Evolutionary conservation across 2,797 vertebrate genomes (phyloP).

Genomic region (Halcyon leucocephala): DNA sequence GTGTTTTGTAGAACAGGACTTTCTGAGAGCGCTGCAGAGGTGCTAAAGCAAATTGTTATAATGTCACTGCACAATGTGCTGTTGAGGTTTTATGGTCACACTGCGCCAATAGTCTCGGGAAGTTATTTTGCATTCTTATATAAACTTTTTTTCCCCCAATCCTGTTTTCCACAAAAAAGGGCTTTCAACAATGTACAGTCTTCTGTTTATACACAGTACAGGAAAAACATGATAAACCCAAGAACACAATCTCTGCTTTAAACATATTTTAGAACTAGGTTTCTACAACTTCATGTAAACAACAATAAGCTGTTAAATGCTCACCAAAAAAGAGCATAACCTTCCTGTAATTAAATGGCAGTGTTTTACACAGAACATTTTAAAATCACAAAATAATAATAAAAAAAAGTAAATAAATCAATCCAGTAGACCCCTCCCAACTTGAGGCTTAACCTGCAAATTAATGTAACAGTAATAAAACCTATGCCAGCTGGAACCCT

Average conservation of each 20-base stretch:
- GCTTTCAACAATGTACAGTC: constrained; percentile 68
- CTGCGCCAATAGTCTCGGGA: constrained; percentile 59
- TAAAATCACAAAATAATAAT: constrained; percentile 47
- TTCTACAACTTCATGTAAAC: constrained; percentile 62
- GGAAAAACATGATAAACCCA: constrained; percentile 75
- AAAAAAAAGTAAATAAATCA: constrained; percentile 71
- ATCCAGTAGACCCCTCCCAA: constrained; percentile 67
- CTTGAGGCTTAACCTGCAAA: constrained; percentile 71
- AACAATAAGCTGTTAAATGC: constrained; percentile 64
- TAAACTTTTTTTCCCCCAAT: constrained; percentile 19
- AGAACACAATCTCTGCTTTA: constrained; percentile 56
- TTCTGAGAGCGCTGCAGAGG: constrained; percentile 14
- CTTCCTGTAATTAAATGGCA: constrained; percentile 77
- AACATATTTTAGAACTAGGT: constrained; percentile 60
- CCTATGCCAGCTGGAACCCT: constrained; percentile 67
- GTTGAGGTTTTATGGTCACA: constrained; percentile 67
- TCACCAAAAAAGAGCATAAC: constrained; percentile 34
- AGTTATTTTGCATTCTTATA: constrained; percentile 70
- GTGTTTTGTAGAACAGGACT: not conserved
- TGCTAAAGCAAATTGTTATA: constrained; percentile 47
- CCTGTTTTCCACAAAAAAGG: constrained; percentile 61
- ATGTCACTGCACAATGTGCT: constrained; percentile 48
- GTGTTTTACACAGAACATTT: constrained; percentile 69
- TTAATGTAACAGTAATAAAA: constrained; percentile 75
- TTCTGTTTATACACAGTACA: constrained; percentile 60